Evolutionary conservation across 2,888 invertebrate genomes (phyloP), one percentile per base, ranked within the genome.

Genomic region (Sesia bembeciformis): DNA sequence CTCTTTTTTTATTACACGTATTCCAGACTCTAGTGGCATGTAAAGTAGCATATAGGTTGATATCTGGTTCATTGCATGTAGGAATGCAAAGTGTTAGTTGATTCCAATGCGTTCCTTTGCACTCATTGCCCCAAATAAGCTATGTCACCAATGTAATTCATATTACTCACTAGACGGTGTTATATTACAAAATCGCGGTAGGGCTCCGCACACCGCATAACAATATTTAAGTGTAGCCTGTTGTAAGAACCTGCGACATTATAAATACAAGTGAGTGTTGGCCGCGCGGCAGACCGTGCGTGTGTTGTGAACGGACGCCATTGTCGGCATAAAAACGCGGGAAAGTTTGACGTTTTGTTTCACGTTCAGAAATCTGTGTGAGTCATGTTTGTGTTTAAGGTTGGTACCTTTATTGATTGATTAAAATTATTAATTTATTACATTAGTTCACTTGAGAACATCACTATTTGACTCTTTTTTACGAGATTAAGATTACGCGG

Each of bases 351-450:
- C 80, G 74, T 75, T 72, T 70, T 57, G 53, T 43, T 53, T 54
- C 51, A 56, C 63, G 56, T 68, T 66, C 63, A 62, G 61, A 67
- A 67, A 67, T 61, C 61, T 62, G 59, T 61, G 65, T 63, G 66
- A 50, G 64, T 75, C 78, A 88, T 88, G 88, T 81, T 86, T 72
- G 70, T 80, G 81, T 76, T 86, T 64, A 87, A 88, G 88, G 88
- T 88, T 68, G 78, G 87, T 82, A 23, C 23, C 23, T 23, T 23
- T 23, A 23, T 23, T 23, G 23, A 23, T 23, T 23, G 23, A 23
- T 23, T 23, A 1, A 2, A 23, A 23, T 23, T 1, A 23, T 23
- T 23, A 23, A 23, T 23, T 23, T 23, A 23, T 23, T 23, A 23
- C 23, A 23, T 23, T 23, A 23, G 23, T 23, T 2, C 23, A 23